Conservation (phyloP, 2,797 vertebrate genomes). For the Picus viridis region DNA sequence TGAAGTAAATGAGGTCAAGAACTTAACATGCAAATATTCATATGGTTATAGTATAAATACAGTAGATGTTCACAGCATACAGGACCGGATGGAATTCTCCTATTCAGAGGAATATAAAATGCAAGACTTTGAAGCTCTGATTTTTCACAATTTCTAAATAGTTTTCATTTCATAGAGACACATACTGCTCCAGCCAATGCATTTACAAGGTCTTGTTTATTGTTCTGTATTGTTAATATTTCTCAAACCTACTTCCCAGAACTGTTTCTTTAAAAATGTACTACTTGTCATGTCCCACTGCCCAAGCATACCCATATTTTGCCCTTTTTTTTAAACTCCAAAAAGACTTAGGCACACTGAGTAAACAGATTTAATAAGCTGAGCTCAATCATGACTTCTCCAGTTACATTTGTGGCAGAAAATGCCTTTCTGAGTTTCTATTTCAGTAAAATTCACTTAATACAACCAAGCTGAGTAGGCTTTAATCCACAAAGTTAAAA, state of each 20-base stretch:
- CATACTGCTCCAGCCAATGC: not conserved
- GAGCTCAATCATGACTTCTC: slow-evolving; percentile 68
- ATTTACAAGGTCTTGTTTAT: not conserved
- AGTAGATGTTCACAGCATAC: not conserved
- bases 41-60: not conserved
- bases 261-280: slow-evolving; percentile 25
- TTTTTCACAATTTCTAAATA: slow-evolving; percentile 7
- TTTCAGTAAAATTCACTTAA: slow-evolving; percentile 65
- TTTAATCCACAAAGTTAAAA: slow-evolving; percentile 69
- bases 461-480: slow-evolving; percentile 48
- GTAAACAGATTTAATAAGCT: slow-evolving; percentile 71
- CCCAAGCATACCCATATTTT: slow-evolving; percentile 2
- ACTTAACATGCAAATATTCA: not conserved
- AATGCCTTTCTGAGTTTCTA: slow-evolving; percentile 61
- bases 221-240: not conserved
- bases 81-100: slow-evolving; percentile 28
- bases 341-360: slow-evolving; percentile 52
- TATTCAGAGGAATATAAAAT: slow-evolving; percentile 4
- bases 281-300: slow-evolving; percentile 1
- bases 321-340: slow-evolving; percentile 21
- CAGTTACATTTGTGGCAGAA: slow-evolving; percentile 69
- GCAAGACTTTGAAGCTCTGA: not conserved
- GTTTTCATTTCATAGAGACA: not conserved
- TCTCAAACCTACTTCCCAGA: not conserved
- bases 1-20: not conserved